A percentile compares a stretch with the other conserved stretches of the same genome.
Evolutionary conservation across 2,888 invertebrate genomes (phyloP).

Genomic region (Ethmia dodecea): DNA sequence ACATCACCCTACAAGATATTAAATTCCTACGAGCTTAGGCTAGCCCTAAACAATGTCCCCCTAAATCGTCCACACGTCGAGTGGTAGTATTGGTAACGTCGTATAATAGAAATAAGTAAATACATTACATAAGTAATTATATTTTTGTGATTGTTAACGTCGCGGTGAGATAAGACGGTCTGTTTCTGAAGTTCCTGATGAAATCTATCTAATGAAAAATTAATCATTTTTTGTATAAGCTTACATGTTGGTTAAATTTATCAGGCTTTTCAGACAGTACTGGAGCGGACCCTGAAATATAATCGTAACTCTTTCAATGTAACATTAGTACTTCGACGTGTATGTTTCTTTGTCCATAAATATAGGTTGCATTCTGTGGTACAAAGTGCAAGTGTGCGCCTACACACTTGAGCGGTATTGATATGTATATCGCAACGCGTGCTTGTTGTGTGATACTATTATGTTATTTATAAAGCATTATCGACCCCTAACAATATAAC

Average conservation of each 20-base stretch:
- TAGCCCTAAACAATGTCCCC: slow-evolving; percentile 36
- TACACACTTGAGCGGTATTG: slow-evolving; percentile 27
- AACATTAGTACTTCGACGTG: slow-evolving; percentile 33
- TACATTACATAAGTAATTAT: slow-evolving; percentile 7
- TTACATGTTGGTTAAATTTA: no score
- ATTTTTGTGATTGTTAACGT: slow-evolving; percentile 11
- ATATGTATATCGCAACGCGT: slow-evolving; percentile 28
- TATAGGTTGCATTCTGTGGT: slow-evolving; percentile 59
- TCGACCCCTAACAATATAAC: no score
- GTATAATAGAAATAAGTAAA: slow-evolving; percentile 1
- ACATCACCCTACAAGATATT: slow-evolving; percentile 19
- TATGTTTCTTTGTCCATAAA: slow-evolving; percentile 40
- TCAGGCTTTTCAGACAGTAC: no score
- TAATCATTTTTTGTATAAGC: no score
- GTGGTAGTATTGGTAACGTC: slow-evolving; percentile 33
- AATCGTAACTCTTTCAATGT: slow-evolving; percentile 15
- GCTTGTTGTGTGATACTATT: slow-evolving; percentile 46
- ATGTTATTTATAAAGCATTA: no score
- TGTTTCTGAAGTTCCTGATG: no score
- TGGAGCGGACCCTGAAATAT: no score
- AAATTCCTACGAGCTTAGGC: slow-evolving; percentile 36
- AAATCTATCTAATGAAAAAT: no score
- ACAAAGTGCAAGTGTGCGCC: slow-evolving; percentile 50
- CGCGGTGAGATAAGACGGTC: no score
- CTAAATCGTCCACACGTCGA: slow-evolving; percentile 13